Percentiles rank a stretch among this genome's conserved stretches.
These are phyloP conservation scores for Rallus crepitans DNA, from an alignment of 2,797 vertebrate species.

Conservation along the genomic window DNA sequence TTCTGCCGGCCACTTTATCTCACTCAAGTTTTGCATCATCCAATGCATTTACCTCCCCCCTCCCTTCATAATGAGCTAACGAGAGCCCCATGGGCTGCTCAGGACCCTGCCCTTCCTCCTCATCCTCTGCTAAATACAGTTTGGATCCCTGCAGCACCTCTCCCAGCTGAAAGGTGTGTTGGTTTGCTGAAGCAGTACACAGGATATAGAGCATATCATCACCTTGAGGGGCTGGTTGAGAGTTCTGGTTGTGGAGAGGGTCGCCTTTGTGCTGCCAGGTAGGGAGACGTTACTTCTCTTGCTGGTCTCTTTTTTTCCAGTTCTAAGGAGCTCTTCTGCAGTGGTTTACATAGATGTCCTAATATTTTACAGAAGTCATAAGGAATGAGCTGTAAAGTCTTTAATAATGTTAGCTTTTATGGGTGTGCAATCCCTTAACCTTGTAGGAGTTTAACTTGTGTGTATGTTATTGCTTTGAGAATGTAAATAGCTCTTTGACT, in stretches of 20 bases:
- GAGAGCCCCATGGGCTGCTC: background rate
- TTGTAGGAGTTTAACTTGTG: background rate
- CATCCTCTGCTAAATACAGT: background rate
- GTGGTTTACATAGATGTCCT: background rate
- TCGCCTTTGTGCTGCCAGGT: rapidly evolving
- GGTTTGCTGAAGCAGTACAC: rapidly evolving
- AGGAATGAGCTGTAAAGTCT: background rate
- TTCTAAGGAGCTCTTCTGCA: background rate
- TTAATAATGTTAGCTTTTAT: background rate
- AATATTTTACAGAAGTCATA: background rate
- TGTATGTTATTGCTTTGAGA: background rate
- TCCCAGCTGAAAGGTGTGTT: rapidly evolving
- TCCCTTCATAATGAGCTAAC: background rate
- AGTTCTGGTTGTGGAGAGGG: rapidly evolving
- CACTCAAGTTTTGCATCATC: background rate
- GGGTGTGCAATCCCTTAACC: background rate
- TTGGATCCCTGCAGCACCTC: background rate
- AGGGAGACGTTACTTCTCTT: background rate
- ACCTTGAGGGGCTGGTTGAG: rapidly evolving
- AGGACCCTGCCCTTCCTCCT: background rate
- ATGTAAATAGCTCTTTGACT: background rate
- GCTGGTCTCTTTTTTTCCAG: rapidly evolving
- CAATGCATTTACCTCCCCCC: rapidly evolving
- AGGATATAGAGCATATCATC: too few relatives aligned
- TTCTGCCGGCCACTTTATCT: background rate